Base-by-base conservation (phyloP, 2,888 invertebrate genomes). In the Ichneumon xanthorius region DNA sequence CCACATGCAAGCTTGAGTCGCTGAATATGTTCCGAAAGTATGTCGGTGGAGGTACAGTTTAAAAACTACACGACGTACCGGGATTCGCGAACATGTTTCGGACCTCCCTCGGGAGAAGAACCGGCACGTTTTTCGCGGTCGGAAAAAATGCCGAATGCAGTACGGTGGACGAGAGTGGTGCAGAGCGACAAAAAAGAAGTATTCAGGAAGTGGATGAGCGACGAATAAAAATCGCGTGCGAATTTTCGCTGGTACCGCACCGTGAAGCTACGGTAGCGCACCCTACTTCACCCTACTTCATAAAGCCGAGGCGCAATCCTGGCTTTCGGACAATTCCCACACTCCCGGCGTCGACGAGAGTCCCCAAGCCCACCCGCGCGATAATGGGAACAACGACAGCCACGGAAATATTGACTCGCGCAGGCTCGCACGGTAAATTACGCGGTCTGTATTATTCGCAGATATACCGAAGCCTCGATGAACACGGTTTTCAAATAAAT, bases 401-500 rank as follows among this genome's bases (percentile, higher is more conserved):
- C 22, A 61, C 45, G 61, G 50, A 50, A 48, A 50, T 55, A 58
- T 53, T 45, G 58, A 45, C 33, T 37, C 72, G 40, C 70, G 7
- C 37, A 55, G 55, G 70, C 37, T 50, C 55, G 16, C 78, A 65
- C 63, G 55, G 67, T 76, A 65, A 85, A 82, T 85, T 79, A 79
- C 48, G 68, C 70, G 70, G 33, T 55, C 68, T 33, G 78, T 70
- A 81, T 85, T 85, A 85, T 85, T 82, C 71, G 55, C 40, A 71
- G 63, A 33, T 11, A 58, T 22, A 53, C 40, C 16, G 14, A 22
- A 53, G 5, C 53, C 63, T 16, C 82, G 82, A 80, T 78, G 75
- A 85, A 80, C 70, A 85, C 63, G 75, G 65, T 65, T 75, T 79
- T 85, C 68, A 11, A 33, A 68, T 81, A 79, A 79, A 85, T 81